These are phyloP conservation scores for Caenorhabditis zanzibari DNA, from an alignment of 2,888 invertebrate genomes.

Conservation along the genomic window DNA sequence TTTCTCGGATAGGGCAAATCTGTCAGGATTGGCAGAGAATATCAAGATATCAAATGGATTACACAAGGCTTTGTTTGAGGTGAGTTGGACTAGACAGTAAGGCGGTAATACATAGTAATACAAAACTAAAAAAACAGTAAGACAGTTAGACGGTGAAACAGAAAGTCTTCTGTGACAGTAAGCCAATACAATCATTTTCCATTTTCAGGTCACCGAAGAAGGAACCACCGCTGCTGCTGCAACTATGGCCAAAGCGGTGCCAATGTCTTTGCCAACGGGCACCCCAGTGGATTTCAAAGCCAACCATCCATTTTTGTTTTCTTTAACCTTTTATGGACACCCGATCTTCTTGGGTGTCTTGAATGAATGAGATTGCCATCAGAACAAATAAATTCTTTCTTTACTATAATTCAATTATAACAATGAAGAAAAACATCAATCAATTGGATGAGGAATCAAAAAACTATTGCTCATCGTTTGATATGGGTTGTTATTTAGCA, in stretches of 20 bases:
- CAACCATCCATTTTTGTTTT: slow-evolving; percentile 75
- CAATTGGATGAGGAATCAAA: too few relatives aligned
- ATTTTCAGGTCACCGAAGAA: slow-evolving; percentile 64
- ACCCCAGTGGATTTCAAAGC: slow-evolving; percentile 67
- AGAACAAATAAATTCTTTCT: too few relatives aligned
- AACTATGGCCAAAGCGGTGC: slow-evolving; percentile 62
- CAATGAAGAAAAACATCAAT: background rate
- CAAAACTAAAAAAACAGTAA: background rate
- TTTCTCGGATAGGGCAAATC: slow-evolving; percentile 54
- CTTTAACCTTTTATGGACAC: slow-evolving; percentile 52
- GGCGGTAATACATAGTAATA: too few relatives aligned
- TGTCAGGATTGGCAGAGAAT: slow-evolving; percentile 57
- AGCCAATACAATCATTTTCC: background rate
- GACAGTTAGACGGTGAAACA: too few relatives aligned
- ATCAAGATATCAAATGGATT: slow-evolving; percentile 75
- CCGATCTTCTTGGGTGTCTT: slow-evolving; percentile 65
- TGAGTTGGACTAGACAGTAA: slow-evolving; percentile 31
- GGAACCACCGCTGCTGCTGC: slow-evolving; percentile 77
- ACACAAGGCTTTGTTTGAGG: slow-evolving; percentile 81
- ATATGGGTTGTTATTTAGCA: too few relatives aligned
- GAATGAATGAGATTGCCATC: slow-evolving; percentile 22
- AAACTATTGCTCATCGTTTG: too few relatives aligned
- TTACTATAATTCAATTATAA: background rate
- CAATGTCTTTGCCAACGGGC: slow-evolving; percentile 13
- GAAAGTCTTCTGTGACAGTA: too few relatives aligned